Percentiles rank a stretch among this genome's conserved stretches.
Conservation (phyloP, 2,888 invertebrate species). For the Scaeva pyrastri region DNA sequence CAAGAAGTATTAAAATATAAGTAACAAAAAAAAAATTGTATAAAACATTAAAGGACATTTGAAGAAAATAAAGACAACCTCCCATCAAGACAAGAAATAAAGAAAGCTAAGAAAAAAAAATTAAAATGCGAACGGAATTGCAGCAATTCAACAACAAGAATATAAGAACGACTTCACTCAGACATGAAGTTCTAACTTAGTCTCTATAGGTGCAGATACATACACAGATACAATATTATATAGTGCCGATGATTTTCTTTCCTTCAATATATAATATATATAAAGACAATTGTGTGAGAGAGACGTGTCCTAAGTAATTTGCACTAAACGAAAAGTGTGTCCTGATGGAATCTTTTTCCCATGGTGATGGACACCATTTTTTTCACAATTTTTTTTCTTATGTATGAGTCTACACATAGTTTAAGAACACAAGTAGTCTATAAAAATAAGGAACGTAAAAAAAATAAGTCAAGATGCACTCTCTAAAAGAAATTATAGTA, state of each 20-base stretch:
- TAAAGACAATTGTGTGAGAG: conserved; percentile 68
- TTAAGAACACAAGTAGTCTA: conserved; percentile 35
- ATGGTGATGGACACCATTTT: conserved; percentile 3
- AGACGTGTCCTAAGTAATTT: conserved; percentile 65
- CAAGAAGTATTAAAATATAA: conserved; percentile 57
- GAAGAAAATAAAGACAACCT: conserved; percentile 60
- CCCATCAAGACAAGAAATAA: neutral
- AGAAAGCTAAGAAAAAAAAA: neutral
- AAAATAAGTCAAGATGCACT: neutral
- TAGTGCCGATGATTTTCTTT: conserved; percentile 57
- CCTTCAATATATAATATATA: conserved; percentile 71
- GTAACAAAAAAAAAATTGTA: conserved; percentile 6
- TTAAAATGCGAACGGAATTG: conserved; percentile 57
- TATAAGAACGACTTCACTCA: conserved; percentile 14
- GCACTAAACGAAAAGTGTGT: conserved; percentile 51
- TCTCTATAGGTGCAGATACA: no score
- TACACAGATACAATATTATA: neutral
- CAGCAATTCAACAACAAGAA: conserved; percentile 58
- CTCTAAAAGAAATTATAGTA: conserved; percentile 14
- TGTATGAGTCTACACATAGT: conserved; percentile 32
- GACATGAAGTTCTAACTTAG: conserved; percentile 11
- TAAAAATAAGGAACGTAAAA: conserved; percentile 20
- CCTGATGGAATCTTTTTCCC: conserved; percentile 41
- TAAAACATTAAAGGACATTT: conserved; percentile 54
- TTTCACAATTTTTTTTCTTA: conserved; percentile 17